These are phyloP conservation scores for Bujurquina vittata DNA, from an alignment of 2,113 vertebrate genomes.

Conservation along the genomic window DNA sequence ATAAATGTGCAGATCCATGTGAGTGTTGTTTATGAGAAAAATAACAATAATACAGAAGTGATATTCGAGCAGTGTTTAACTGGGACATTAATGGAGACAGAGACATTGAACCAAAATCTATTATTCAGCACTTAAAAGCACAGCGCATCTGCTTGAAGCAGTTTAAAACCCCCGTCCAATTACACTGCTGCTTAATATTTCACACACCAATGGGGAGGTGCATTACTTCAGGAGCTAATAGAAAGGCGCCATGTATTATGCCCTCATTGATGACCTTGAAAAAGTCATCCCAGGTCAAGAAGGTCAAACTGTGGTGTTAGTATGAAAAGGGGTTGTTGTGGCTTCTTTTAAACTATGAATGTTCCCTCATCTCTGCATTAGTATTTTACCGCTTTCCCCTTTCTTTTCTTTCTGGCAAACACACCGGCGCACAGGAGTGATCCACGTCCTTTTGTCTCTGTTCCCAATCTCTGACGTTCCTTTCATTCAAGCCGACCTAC, in stretches of 20 bases:
- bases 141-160: conserved; percentile 67
- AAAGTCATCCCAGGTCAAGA: conserved; percentile 21
- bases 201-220: conserved; percentile 60
- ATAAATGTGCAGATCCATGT: not conserved
- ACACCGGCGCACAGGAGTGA: conserved; percentile 6
- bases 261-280: conserved; percentile 42
- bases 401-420: not conserved
- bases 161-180: conserved; percentile 68
- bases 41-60: conserved; percentile 57
- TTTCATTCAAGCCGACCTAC: conserved; percentile 37
- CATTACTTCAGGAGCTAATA: conserved; percentile 44
- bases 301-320: not conserved
- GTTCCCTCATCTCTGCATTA: conserved; percentile 7
- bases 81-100: conserved; percentile 66
- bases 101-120: conserved; percentile 77
- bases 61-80: conserved; percentile 67
- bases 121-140: conserved; percentile 80
- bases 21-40: conserved; percentile 65
- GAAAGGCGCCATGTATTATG: conserved; percentile 26
- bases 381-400: conserved; percentile 15
- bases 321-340: not conserved
- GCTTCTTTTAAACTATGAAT: not conserved
- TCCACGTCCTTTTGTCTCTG: conserved; percentile 42
- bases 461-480: conserved; percentile 35
- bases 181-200: conserved; percentile 75